Percentiles rank a stretch among this genome's conserved stretches.
Conservation (phyloP, 2,888 invertebrate species). For the Aromia moschata region DNA sequence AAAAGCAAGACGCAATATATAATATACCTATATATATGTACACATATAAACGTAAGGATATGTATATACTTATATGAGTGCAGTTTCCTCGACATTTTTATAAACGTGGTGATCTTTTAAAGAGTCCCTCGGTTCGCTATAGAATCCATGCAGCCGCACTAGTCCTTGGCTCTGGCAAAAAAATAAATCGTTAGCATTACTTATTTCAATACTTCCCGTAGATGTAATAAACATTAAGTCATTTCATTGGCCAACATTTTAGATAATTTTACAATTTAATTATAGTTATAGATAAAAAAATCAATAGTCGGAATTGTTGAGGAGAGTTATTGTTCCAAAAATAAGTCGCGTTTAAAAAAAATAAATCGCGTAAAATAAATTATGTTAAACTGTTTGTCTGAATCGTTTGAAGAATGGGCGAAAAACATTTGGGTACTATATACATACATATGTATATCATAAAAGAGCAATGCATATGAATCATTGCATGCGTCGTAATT, state of each 20-base stretch:
- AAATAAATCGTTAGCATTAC: constrained; percentile 21
- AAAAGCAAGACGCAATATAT: constrained; percentile 26
- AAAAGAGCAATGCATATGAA: too few relatives aligned
- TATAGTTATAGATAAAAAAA: not conserved
- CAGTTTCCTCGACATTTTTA: constrained; percentile 34
- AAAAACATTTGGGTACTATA: too few relatives aligned
- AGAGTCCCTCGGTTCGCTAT: constrained; percentile 37
- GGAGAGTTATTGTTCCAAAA: not conserved
- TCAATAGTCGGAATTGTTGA: not conserved
- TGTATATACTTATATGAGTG: constrained; percentile 36
- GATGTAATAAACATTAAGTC: not conserved
- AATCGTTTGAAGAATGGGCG: too few relatives aligned
- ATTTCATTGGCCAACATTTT: not conserved
- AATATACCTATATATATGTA: too few relatives aligned
- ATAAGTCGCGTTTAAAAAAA: too few relatives aligned
- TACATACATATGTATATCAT: too few relatives aligned
- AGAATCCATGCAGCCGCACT: constrained; percentile 32
- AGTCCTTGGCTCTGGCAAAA: constrained; percentile 33
- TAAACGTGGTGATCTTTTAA: constrained; percentile 28
- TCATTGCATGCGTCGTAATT: too few relatives aligned
- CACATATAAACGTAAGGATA: too few relatives aligned
- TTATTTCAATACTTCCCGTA: not conserved
- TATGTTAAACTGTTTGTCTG: too few relatives aligned
- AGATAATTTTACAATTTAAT: not conserved
- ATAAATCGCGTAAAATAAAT: too few relatives aligned